Evolutionary conservation across 2,113 vertebrate species (phyloP).

Genomic region (Ranitomeya variabilis): DNA sequence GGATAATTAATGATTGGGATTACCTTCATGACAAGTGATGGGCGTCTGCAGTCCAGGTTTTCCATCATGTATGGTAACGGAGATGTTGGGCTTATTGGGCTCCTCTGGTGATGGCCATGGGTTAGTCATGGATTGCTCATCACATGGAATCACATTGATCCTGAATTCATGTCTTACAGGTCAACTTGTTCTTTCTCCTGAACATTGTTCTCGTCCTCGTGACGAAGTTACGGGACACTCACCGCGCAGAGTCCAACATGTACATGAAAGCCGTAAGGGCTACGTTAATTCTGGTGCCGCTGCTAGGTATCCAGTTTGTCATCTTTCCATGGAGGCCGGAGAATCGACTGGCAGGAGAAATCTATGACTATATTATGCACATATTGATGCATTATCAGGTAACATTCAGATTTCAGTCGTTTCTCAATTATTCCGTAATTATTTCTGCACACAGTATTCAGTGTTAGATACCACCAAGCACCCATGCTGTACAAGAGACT

Average conservation of each 20-base stretch:
- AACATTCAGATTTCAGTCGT: slow-evolving; percentile 47
- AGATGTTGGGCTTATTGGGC: too few species aligned
- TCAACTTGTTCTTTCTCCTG: slow-evolving; percentile 96
- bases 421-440: too few species aligned
- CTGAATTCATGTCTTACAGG: slow-evolving; percentile 69
- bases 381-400: slow-evolving; percentile 98
- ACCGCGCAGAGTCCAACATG: slow-evolving; percentile 90
- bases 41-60: too few species aligned
- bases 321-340: slow-evolving; percentile 95
- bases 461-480: background rate
- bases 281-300: slow-evolving; percentile 92
- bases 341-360: slow-evolving; percentile 87
- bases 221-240: slow-evolving; percentile 89
- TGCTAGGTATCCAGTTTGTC: slow-evolving; percentile 95
- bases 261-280: slow-evolving; percentile 98
- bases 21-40: too few species aligned
- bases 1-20: too few species aligned
- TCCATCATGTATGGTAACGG: too few species aligned
- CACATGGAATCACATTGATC: background rate
- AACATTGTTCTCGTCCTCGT: slow-evolving; percentile 95
- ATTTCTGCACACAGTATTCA: background rate
- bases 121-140: too few species aligned
- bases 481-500: too few species aligned
- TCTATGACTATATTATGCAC: slow-evolving; percentile 97
- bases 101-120: too few species aligned